Conservation (phyloP, 2,797 vertebrate species). For the Leucoraja ocellata region DNA sequence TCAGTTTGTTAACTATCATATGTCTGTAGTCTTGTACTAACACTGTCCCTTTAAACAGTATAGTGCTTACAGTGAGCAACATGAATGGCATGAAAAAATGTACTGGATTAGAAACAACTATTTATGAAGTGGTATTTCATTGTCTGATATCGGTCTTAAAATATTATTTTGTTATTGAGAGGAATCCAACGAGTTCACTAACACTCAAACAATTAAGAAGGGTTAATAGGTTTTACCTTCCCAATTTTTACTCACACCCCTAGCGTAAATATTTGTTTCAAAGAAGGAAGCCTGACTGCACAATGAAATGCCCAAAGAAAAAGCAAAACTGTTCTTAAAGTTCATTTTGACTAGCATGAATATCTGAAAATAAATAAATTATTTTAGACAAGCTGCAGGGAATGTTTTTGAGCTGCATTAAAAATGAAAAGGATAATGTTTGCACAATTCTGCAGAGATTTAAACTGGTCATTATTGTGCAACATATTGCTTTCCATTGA, state of each 20-base stretch:
- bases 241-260: background rate
- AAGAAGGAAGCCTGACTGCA: background rate
- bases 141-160: background rate
- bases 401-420: background rate
- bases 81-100: background rate
- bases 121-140: background rate
- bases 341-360: background rate
- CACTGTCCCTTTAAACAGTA: background rate
- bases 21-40: background rate
- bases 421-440: background rate
- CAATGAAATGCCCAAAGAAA: too few species aligned
- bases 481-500: background rate
- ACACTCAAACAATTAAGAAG: background rate
- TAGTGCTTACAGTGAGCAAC: background rate
- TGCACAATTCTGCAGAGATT: background rate
- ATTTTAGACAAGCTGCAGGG: background rate
- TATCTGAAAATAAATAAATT: background rate
- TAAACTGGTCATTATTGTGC: background rate
- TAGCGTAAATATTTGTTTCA: background rate
- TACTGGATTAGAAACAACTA: background rate
- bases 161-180: background rate
- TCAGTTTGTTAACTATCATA: too few species aligned
- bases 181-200: background rate
- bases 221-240: background rate
- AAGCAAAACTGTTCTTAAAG: background rate